phyloP scores from a whole-genome alignment of 2,797 vertebrate genomes.

The Typhlichthys eigenmanni region DNA sequence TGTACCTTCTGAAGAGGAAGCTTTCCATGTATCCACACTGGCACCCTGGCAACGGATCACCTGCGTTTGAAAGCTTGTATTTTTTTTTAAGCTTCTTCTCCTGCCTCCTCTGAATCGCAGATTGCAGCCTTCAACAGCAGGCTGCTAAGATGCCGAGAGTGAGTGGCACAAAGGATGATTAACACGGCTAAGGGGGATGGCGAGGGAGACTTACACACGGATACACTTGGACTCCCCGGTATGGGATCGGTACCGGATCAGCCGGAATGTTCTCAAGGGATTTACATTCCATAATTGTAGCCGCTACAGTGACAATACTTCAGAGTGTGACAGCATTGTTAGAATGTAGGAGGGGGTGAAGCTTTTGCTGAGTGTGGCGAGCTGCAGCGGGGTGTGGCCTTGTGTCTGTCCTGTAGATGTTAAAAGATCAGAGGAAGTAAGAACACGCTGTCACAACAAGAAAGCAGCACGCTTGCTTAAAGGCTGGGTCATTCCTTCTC shows the following conservation, averaged over 20 bases:
- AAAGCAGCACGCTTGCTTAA: no score
- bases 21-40: constrained; percentile 39
- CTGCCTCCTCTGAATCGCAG: constrained; percentile 50
- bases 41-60: neutral
- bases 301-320: constrained; percentile 35
- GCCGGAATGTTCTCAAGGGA: constrained; percentile 72
- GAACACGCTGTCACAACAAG: no score
- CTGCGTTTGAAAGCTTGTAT: constrained; percentile 53
- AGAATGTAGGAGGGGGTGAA: neutral
- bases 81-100: constrained; percentile 46
- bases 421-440: no score
- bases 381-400: neutral
- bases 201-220: constrained; percentile 62
- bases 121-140: constrained; percentile 56
- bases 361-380: constrained; percentile 12
- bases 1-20: constrained; percentile 31
- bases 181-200: constrained; percentile 59
- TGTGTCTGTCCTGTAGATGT: no score
- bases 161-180: constrained; percentile 73
- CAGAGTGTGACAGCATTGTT: constrained; percentile 38
- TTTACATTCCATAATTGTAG: constrained; percentile 72
- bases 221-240: constrained; percentile 59
- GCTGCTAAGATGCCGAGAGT: constrained; percentile 68
- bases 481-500: no score
- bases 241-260: constrained; percentile 60